Percentiles rank a stretch among this genome's conserved stretches.
These are phyloP conservation scores for Lonchura striata DNA, from an alignment of 2,113 vertebrate species.

Conservation along the genomic window DNA sequence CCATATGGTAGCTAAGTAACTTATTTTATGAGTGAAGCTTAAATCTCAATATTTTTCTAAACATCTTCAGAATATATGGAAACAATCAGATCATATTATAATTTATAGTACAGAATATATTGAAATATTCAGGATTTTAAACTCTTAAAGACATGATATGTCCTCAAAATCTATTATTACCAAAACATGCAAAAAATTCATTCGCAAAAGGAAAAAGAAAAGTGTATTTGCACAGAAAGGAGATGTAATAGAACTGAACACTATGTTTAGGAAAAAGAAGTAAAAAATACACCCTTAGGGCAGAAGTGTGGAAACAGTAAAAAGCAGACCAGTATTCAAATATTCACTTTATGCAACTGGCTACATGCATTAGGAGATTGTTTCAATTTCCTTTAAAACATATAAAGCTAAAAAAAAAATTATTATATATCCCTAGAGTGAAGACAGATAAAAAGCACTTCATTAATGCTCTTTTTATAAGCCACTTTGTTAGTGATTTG, in stretches of 20 bases:
- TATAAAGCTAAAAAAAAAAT: neutral
- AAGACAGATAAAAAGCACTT: neutral
- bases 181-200: neutral
- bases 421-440: neutral
- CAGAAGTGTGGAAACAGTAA: neutral
- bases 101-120: neutral
- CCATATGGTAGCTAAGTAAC: neutral
- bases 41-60: neutral
- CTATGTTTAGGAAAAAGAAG: neutral
- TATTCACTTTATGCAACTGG: neutral
- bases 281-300: neutral
- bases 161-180: neutral
- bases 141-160: neutral
- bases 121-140: neutral
- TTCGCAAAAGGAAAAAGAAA: neutral
- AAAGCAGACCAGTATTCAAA: neutral
- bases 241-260: neutral
- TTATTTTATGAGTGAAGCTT: neutral
- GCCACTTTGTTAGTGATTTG: neutral
- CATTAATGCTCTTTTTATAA: neutral
- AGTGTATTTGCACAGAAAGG: neutral
- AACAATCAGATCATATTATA: neutral
- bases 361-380: neutral
- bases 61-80: neutral
- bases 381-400: neutral